Base-by-base conservation (phyloP, 2,888 invertebrate species). In the Drosophila subsilvestris region DNA sequence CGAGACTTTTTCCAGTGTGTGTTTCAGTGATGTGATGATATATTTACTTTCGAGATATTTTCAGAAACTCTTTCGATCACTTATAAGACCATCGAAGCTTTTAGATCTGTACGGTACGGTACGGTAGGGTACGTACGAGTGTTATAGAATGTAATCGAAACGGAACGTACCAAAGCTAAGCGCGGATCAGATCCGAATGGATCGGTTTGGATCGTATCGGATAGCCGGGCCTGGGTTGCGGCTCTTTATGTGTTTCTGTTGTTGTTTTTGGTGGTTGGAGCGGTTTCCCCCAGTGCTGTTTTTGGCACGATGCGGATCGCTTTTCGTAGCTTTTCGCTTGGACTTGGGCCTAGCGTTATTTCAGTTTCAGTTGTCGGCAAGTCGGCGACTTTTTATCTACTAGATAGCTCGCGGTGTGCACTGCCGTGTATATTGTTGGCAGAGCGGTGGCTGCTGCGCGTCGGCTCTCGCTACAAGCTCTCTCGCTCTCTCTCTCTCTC, bases 341-440 rank as follows among this genome's bases (percentile, higher is more conserved):
- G 7, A 29, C 42, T 56, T 43, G 57, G 18, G 57, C 57, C 18
- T 58, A 42, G 22, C 54, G 44, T 47, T 57, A 10, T 20, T 53
- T 54, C 53, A 73, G 55, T 43, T 74, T 50, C 32, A 47, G 84
- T 86, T 80, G 86, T 88, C 82, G 82, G 82, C 82, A 80, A 74
- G 74, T 86, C 82, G 88, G 82, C 82, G 86, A 74, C 83, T 83
- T 88, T 83, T 86, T 88, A 83, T 88, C 88, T 88, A 83, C 83
- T 88, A 88, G 83, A 87, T 85, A 82, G 81, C 81, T 85, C 63
- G 78, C 81, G 82, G 76, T 81, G 85, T 85, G 82, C 71, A 76
- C 82, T 78, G 74, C 87, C 72, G 87, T 84, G 85, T 82, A 82
- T 82, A 82, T 86, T 73, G 68, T 17, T 58, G 66, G 47, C 12